Evolutionary conservation across 2,888 invertebrate species (phyloP), one percentile per base, ranked within the genome.

Genomic region (Drosophila atripex): DNA sequence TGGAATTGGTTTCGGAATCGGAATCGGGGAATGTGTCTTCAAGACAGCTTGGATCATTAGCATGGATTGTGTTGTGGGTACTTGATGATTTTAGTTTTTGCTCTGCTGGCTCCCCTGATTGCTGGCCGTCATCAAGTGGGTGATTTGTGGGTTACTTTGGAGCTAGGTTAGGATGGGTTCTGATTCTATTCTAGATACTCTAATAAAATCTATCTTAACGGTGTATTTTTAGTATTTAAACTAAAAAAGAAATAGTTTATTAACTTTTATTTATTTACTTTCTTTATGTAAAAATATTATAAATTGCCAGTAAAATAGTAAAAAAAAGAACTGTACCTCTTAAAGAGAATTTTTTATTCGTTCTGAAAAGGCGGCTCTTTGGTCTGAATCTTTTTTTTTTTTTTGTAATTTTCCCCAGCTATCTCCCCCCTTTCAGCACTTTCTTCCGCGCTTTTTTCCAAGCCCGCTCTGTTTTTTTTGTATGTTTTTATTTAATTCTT

Each of bases 401-500:
- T 43, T 45, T n/a, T 28, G 11, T 6, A 9, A 43, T 43, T 65
- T n/a, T 1, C 45, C 21, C 9, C n/a, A 52, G 32, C 51, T 53
- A 66, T 53, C 28, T 21, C 23, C 38, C 11, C 45, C 63, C 45
- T 53, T 52, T 64, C 53, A 53, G 68, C 35, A 12, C 11, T 66
- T 66, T 51, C 8, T 66, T 38, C 12, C 21, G 32, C 32, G 35
- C 56, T 30, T 30, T 49, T 55, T 23, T 23, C 21, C 5, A 23
- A 23, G 21, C 21, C 5, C 5, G 21, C 21, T 23, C 18, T 18
- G 18, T 32, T 32, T 32, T 35, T 35, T 46, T 38, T 25, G 38
- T 43, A 56, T 73, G n/a, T 56, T 56, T 55, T 47, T 61, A 50
- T 69, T 53, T 54, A 53, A 72, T 53, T 73, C 73, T 71, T 65